Evolutionary conservation across 2,113 vertebrate species (phyloP), one percentile per base, ranked within the genome.

Genomic region (Anseranas semipalmata): DNA sequence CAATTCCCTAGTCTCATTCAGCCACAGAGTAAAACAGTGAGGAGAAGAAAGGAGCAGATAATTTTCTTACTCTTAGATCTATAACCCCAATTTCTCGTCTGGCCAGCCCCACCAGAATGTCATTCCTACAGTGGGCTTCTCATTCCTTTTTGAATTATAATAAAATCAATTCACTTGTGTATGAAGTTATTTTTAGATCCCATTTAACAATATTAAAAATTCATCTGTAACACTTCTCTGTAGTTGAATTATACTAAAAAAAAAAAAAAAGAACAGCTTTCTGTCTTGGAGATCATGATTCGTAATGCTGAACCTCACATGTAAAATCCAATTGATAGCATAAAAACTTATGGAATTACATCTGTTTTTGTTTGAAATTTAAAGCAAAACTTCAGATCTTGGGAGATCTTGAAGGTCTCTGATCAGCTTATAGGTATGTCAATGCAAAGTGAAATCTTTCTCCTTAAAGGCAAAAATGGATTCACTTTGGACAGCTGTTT

Each of bases 1-100:
- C 89, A 87, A 78, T 94, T 97, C 90, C 85, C 92, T 58, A 91
- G 80, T 67, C 73, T 95, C 82, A 87, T 55, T 92, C 71, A 96
- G 87, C 16, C 88, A 96, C 79, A 96, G 55, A 87, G 58, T 92
- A 86, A 97, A 74, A 74, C 22, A 95, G 53, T 4, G 13, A 93
- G 67, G 95, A 91, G n/a, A 95, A 97, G 88, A 90, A 96, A 95
- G 68, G 32, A 75, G 41, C 4, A 71, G 55, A 92, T 93, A 72
- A 85, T 92, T 96, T 94, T 92, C 77, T 59, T 94, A 58, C 25
- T 63, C 55, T 62, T 77, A 68, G 41, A 94, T 90, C 77, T 88
- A 33, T 58, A 88, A 60, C n/a, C 50, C 95, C 84, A 53, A 78
- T 87, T 95, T 97, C 63, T 96, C 92, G 55, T 76, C 80, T 95